Percentiles rank a stretch among this genome's conserved stretches.
These are phyloP conservation scores for Neodontobutis hainanensis DNA, from an alignment of 2,113 vertebrate species.

Conservation along the genomic window DNA sequence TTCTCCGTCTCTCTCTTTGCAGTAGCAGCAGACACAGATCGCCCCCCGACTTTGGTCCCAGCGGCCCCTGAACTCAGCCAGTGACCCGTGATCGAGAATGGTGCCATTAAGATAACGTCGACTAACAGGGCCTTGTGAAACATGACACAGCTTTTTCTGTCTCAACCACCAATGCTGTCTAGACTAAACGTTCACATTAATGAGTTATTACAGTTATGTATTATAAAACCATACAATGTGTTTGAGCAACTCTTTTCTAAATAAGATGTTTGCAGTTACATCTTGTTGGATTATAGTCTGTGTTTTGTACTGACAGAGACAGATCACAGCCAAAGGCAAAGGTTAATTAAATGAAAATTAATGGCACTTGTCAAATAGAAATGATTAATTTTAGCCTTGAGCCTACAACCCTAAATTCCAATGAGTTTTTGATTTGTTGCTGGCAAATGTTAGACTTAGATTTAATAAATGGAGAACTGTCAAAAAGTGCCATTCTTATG, in stretches of 20 bases:
- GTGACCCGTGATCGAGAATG: slow-evolving; percentile 57
- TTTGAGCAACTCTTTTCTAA: no score
- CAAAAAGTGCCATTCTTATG: not conserved
- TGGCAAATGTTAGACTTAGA: not conserved
- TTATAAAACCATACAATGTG: no score
- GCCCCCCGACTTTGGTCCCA: not conserved
- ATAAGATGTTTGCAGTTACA: no score
- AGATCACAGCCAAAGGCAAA: not conserved
- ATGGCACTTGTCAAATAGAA: slow-evolving; percentile 31
- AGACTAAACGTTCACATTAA: no score
- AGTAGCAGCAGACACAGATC: no score
- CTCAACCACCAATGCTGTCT: no score
- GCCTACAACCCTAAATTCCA: not conserved
- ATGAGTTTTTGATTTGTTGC: slow-evolving; percentile 17
- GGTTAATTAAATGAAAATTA: not conserved
- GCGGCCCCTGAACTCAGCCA: slow-evolving; percentile 20
- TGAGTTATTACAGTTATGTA: no score
- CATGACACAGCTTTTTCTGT: not conserved
- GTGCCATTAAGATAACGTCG: slow-evolving; percentile 76
- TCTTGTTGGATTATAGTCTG: no score
- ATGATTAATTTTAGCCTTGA: slow-evolving; percentile 22
- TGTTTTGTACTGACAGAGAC: slow-evolving; percentile 13
- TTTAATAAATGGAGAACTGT: not conserved
- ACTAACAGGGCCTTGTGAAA: not conserved
- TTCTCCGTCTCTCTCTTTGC: no score